Evolutionary conservation across 2,888 invertebrate species (phyloP), one percentile per base, ranked within the genome.

Genomic region (Tenthredo livida): DNA sequence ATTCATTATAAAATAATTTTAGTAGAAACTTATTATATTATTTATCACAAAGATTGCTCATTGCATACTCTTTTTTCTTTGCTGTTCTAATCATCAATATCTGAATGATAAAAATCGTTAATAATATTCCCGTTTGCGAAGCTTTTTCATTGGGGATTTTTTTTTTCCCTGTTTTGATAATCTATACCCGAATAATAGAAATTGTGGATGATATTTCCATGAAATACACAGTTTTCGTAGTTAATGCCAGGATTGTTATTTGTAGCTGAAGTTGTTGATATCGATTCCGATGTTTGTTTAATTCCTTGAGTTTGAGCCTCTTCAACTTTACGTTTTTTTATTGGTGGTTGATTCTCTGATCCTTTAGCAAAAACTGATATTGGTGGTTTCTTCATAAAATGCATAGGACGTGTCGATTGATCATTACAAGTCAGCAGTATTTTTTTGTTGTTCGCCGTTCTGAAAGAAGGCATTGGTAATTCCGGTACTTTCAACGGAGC

Each of bases 121-220:
- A 83, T 86, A 72, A 86, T 65, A 83, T 86, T 84, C 40, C 84
- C 82, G 58, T 84, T 70, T 70, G 33, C 43, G 54, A 72, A 84
- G 72, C 37, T 75, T 84, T 73, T 75, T 73, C 50, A 73, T 43
- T 80, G 78, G 70, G 54, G 15, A 70, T n/a, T 47, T 70, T 82
- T 85, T 83, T 21, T 50, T 61, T 10, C 29, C 29, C 58, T 72
- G 65, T 37, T 85, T 82, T 72, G 29, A 58, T 78, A 43, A 85
- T 40, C 40, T 40, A 40, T 40, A 40, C 40, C 40, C 40, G 40
- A 83, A 61, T 83, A 84, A 86, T 86, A 78, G 40, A 85, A 84
- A 80, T 86, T 72, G 78, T 85, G 84, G 6, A 84, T 85, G 67
- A 86, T 84, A 72, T 86, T 83, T 65, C 84, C 85, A 82, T 86